Percentiles rank a stretch among this genome's conserved stretches.
phyloP scores from a whole-genome alignment of 2,888 invertebrate species.

The Temnothorax ravouxi region DNA sequence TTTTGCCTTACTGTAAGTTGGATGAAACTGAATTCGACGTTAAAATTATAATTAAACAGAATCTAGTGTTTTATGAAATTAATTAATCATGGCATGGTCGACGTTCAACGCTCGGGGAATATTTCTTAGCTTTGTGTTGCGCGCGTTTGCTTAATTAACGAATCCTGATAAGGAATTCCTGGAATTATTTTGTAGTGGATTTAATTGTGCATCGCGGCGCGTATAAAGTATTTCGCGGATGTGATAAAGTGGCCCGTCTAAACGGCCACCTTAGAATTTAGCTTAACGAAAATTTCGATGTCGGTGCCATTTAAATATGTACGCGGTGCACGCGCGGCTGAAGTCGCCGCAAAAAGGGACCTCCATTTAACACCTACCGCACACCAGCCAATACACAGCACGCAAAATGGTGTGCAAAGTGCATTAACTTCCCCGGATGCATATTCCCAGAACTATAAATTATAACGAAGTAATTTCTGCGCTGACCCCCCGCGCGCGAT shows the following conservation, averaged over 20 bases:
- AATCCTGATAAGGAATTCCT: constrained; percentile 24
- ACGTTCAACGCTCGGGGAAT: neutral
- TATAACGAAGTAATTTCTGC: constrained; percentile 72
- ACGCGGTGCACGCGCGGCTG: constrained; percentile 13
- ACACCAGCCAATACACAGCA: constrained; percentile 26
- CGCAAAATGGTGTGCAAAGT: constrained; percentile 52
- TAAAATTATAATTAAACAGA: constrained; percentile 49
- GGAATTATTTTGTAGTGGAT: constrained; percentile 27
- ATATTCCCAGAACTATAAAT: constrained; percentile 69
- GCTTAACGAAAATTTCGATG: constrained; percentile 9
- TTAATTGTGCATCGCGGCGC: constrained; percentile 4
- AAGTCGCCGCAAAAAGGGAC: constrained; percentile 44
- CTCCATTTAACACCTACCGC: constrained; percentile 36
- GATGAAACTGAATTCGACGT: constrained; percentile 32
- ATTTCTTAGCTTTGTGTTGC: constrained; percentile 33
- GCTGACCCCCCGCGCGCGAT: constrained; percentile 59
- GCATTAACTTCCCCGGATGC: constrained; percentile 56
- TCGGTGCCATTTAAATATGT: constrained; percentile 31
- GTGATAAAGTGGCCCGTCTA: constrained; percentile 2
- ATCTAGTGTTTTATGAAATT: constrained; percentile 38
- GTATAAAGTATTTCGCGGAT: neutral
- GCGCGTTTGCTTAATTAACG: constrained; percentile 19
- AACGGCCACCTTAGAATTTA: constrained; percentile 26
- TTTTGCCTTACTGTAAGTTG: neutral
- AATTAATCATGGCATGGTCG: constrained; percentile 12